phyloP scores from a whole-genome alignment of 53 echinoderm and acorn worm genomes.

The Antedon mediterranea region DNA sequence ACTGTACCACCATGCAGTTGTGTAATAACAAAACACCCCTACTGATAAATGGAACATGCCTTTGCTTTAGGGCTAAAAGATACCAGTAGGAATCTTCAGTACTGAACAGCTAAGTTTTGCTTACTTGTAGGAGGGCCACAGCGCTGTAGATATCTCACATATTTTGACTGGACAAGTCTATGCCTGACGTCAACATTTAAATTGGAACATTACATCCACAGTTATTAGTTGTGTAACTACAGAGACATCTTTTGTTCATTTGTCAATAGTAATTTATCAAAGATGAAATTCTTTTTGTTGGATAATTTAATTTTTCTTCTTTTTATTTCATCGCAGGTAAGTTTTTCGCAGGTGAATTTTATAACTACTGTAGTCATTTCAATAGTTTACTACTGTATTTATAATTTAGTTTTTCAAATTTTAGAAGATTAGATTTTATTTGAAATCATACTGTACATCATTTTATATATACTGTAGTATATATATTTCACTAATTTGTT shows the following conservation, averaged over 20 bases:
- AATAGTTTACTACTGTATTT: too few relatives aligned
- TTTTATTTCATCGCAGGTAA: background rate
- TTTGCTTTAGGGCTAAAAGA: background rate
- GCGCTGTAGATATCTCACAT: background rate
- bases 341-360: background rate
- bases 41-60: background rate
- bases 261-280: background rate
- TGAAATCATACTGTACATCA: too few relatives aligned
- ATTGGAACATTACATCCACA: background rate
- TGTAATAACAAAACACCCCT: background rate
- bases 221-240: background rate
- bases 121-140: background rate
- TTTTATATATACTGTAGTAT: too few relatives aligned
- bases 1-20: too few relatives aligned
- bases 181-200: background rate
- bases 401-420: too few relatives aligned
- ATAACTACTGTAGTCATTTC: too few relatives aligned
- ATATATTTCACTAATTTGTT: too few relatives aligned
- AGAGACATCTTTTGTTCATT: background rate
- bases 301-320: background rate
- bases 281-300: background rate
- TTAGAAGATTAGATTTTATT: too few relatives aligned
- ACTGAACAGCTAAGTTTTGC: background rate
- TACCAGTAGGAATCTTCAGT: background rate
- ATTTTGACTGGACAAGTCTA: background rate